Evolutionary conservation across 2,113 vertebrate species (phyloP), one percentile per base, ranked within the genome.

Genomic region (Pterocles burchelli): DNA sequence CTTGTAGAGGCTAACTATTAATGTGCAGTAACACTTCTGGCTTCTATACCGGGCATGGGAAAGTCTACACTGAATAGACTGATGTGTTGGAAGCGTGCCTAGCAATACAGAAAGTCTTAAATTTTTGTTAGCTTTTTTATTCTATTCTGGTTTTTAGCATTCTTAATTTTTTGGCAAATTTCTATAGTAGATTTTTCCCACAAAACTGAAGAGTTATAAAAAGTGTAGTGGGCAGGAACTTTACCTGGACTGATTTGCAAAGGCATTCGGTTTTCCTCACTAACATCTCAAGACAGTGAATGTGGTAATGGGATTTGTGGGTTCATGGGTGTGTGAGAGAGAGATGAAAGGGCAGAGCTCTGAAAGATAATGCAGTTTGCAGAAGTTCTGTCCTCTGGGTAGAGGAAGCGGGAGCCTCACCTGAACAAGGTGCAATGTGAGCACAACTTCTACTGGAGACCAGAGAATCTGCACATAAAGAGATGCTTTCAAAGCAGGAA

Each of bases 21-120:
- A 93, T 81, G 93, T 95, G 86, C 83, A 72, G 86, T 52, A 93
- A 95, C 94, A 92, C 94, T 96, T 96, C 34, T 86, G 83, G 25
- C 85, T 96, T 94, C 79, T 90, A 92, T 93, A 92, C 52, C 3
- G 61, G 80, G 94, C 93, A 95, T 97, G 96, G 96, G 95, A 96
- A 97, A 96, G 68, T 93, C 93, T 80, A 80, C 28, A 2, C 72
- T 78, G 81, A 81, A 89, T 91, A 59, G 68, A 49, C 43, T n/a
- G 86, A 90, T 86, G 46, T 78, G 55, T 61, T 96, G 93, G 95
- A 96, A 92, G 38, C 33, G 11, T 95, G 94, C 96, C 93, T 93
- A 97, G 65, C 86, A 95, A 95, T 85, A 95, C 95, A 95, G 38
- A 95, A 94, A 90, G 52, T 20, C 85, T 91, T 75, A 59, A 45